phyloP scores from a whole-genome alignment of 2,113 vertebrate genomes.

The Ursus arctos region DNA sequence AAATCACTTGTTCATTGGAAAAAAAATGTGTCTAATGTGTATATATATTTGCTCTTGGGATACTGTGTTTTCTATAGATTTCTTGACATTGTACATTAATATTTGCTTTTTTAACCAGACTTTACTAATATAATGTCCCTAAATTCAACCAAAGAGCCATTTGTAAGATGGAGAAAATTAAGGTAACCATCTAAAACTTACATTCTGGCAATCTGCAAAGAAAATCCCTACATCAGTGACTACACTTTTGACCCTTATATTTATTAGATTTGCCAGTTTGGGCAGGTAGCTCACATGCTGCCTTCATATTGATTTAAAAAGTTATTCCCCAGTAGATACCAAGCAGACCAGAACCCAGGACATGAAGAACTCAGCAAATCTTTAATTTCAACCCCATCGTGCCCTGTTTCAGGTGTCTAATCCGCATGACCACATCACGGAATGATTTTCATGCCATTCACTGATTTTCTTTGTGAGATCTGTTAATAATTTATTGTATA shows the following conservation, averaged over 20 bases:
- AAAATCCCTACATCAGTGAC: not conserved
- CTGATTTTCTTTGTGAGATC: not conserved
- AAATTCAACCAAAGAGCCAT: not conserved
- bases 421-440: fast-evolving
- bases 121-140: not conserved
- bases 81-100: not conserved
- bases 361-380: not conserved
- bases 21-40: not conserved
- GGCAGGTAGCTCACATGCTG: not conserved
- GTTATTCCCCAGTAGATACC: not conserved
- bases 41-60: not conserved
- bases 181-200: not conserved
- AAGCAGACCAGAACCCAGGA: not conserved
- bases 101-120: not conserved
- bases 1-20: not conserved
- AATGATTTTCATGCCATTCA: not conserved
- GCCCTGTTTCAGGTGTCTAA: fast-evolving
- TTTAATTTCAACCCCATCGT: not conserved
- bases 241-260: not conserved
- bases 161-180: not conserved
- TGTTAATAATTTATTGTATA: not conserved
- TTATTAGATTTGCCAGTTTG: not conserved
- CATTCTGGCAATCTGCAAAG: not conserved
- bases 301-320: not conserved
- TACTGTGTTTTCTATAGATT: not conserved